These are phyloP conservation scores for Ctenochaetus hawaiiensis DNA, from an alignment of 2,797 vertebrate species.

Conservation along the genomic window DNA sequence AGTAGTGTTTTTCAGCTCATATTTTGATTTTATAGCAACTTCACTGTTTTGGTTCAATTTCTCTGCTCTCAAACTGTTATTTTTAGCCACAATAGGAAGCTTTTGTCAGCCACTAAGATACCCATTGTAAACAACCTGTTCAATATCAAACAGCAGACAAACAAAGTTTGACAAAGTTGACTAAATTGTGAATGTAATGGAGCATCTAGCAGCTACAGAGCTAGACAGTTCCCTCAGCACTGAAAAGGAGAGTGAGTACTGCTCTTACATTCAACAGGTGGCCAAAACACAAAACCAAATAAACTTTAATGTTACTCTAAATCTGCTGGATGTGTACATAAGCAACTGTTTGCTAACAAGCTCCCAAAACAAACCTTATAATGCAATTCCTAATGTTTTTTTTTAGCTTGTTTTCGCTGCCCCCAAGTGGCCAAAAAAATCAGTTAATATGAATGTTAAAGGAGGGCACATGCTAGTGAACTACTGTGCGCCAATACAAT, in stretches of 20 bases:
- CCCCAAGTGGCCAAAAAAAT: constrained; percentile 6
- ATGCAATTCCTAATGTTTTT: constrained; percentile 8
- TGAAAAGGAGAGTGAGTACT: neutral
- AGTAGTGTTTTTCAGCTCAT: neutral
- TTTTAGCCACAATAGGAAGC: neutral
- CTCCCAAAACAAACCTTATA: neutral
- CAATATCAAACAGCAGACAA: neutral
- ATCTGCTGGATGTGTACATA: neutral
- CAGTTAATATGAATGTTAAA: constrained; percentile 17
- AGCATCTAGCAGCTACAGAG: neutral
- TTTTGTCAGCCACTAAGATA: neutral
- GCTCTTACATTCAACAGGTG: neutral
- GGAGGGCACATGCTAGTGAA: constrained; percentile 28
- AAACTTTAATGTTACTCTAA: neutral
- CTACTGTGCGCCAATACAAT: constrained; percentile 70
- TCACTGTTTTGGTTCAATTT: neutral
- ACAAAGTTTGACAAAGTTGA: neutral
- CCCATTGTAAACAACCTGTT: neutral
- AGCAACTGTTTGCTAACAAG: neutral
- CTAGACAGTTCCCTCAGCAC: neutral
- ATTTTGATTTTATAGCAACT: neutral
- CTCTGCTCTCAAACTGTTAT: too few species aligned
- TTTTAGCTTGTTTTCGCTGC: constrained; percentile 22
- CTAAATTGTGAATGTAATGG: neutral
- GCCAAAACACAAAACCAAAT: neutral